phyloP scores from a whole-genome alignment of 1,140 invertebrate species.

The Vanessa tameamea region DNA sequence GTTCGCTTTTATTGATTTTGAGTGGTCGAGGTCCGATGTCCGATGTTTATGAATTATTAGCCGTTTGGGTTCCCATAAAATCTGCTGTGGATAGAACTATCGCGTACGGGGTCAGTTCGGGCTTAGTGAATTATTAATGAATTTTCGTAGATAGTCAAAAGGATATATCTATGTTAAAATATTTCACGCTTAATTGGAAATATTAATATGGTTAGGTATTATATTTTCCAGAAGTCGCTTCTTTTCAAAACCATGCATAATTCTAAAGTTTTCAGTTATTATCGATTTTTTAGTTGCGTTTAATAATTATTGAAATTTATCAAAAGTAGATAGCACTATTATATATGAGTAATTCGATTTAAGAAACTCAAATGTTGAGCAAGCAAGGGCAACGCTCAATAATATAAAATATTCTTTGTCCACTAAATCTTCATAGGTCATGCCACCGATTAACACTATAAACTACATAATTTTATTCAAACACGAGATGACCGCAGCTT shows the following conservation, averaged over 20 bases:
- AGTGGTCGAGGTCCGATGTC: slow-evolving; percentile 49
- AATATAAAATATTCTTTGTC: background rate
- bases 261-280: too few relatives aligned
- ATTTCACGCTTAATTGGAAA: background rate
- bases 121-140: slow-evolving; percentile 19
- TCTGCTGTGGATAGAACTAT: slow-evolving; percentile 39
- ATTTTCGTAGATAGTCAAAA: background rate
- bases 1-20: slow-evolving; percentile 53
- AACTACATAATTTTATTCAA: slow-evolving; percentile 34
- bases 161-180: background rate
- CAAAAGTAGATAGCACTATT: background rate
- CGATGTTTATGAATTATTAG: slow-evolving; percentile 69
- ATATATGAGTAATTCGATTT: background rate
- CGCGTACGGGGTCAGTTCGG: slow-evolving; percentile 28
- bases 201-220: background rate
- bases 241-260: too few relatives aligned
- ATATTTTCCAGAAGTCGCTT: too few relatives aligned
- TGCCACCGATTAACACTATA: slow-evolving; percentile 27
- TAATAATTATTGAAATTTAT: background rate
- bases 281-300: too few relatives aligned
- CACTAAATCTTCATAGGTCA: slow-evolving; percentile 14
- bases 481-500: slow-evolving; percentile 37
- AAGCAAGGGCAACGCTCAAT: background rate
- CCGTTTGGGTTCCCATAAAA: slow-evolving; percentile 58
- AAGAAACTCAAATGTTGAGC: background rate